These are phyloP conservation scores for Lepidotrigona ventralis DNA, from an alignment of 1,140 invertebrate genomes.

Conservation along the genomic window DNA sequence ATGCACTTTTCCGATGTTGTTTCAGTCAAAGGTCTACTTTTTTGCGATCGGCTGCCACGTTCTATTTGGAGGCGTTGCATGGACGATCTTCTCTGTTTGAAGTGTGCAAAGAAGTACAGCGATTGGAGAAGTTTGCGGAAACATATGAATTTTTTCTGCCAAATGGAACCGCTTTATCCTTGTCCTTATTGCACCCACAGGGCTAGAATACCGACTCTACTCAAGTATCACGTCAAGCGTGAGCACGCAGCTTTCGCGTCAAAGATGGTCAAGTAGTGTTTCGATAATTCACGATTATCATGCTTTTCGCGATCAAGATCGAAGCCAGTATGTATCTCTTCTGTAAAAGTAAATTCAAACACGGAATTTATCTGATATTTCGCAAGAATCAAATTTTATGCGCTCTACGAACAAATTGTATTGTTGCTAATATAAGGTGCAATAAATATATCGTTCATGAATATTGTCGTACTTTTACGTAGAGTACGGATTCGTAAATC, in stretches of 20 bases:
- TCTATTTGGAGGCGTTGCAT: conserved; percentile 70
- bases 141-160: conserved; percentile 80
- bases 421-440: neutral
- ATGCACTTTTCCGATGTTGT: conserved; percentile 48
- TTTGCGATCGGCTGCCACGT: conserved; percentile 68
- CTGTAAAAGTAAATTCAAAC: neutral
- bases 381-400: neutral
- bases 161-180: conserved; percentile 77
- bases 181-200: conserved; percentile 76
- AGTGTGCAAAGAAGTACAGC: conserved; percentile 70
- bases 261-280: neutral
- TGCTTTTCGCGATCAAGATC: neutral
- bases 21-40: conserved; percentile 59
- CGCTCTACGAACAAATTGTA: neutral
- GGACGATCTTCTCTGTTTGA: conserved; percentile 67
- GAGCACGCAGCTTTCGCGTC: conserved; percentile 18
- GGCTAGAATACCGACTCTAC: conserved; percentile 68
- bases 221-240: conserved; percentile 69
- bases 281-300: neutral
- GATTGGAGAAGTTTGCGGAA: conserved; percentile 74
- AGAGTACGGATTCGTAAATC: neutral
- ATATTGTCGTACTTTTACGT: neutral
- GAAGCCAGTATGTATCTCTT: neutral
- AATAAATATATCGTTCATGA: conserved; percentile 30
- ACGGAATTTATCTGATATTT: too few relatives aligned